Conservation (phyloP, 2,797 vertebrate species). For the Catostomus latipinnis region DNA sequence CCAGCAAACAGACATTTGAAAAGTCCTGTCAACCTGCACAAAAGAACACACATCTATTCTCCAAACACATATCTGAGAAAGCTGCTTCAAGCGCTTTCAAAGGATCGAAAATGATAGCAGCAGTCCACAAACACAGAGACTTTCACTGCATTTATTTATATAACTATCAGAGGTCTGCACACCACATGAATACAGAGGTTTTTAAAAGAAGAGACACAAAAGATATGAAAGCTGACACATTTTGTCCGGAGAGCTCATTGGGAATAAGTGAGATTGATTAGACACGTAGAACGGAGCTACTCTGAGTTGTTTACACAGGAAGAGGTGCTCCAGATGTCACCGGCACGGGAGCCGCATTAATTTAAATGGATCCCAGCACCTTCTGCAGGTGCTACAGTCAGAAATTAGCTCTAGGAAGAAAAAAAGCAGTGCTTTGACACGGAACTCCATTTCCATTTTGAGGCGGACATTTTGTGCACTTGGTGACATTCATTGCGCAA, state of each 20-base stretch:
- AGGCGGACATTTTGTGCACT: constrained; percentile 59
- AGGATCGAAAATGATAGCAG: constrained; percentile 53
- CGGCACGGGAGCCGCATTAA: constrained; percentile 65
- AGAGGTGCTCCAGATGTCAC: constrained; percentile 66
- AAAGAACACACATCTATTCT: constrained; percentile 45
- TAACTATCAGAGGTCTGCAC: constrained; percentile 16
- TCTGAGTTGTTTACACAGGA: constrained; percentile 6
- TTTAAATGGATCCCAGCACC: constrained; percentile 69
- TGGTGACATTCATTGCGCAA: constrained; percentile 66
- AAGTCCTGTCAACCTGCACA: constrained; percentile 58
- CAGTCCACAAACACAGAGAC: constrained; percentile 54
- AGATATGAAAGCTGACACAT: constrained; percentile 29
- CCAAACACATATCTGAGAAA: too few relatives aligned
- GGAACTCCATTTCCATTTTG: constrained; percentile 49
- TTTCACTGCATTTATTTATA: constrained; percentile 50
- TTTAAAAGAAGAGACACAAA: constrained; percentile 21
- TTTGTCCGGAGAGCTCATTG: constrained; percentile 39
- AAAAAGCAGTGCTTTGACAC: constrained; percentile 54
- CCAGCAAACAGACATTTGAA: constrained; percentile 64
- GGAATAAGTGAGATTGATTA: constrained; percentile 46
- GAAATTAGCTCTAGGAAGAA: constrained; percentile 51
- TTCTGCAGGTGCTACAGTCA: constrained; percentile 66
- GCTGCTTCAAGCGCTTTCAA: constrained; percentile 53
- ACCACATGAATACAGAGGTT: background rate
- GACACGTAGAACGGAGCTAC: background rate